Base-by-base conservation (phyloP, 2,888 invertebrate genomes). In the Erebia ligea region DNA sequence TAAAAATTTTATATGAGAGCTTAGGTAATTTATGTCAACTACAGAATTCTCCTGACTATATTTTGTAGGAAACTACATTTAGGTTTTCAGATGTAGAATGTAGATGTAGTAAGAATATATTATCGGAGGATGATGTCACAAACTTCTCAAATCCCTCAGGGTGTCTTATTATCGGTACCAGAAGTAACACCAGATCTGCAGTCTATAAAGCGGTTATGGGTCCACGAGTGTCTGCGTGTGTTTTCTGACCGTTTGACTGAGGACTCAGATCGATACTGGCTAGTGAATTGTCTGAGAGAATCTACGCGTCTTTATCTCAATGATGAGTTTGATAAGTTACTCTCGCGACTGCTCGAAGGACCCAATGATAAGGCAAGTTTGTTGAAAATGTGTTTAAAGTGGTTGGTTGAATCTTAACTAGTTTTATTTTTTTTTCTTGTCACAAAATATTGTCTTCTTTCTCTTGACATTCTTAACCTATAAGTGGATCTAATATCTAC, bases 231-330 rank as follows among this genome's bases (percentile, higher is more conserved):
- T 42, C 92, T 98, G 75, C 95, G 99, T 2, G 98, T 99, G 0
- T 99, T 98, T 86, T 96, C 97, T 70, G 99, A 99, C 90, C 96
- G 99, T 67, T 94, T 99, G 71, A 96, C 98, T 0, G 98, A 98
- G 78, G 96, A 97, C n/a, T 75, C 79, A 0, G 99, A 99, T 84
- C 94, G 97, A 9, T 90, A 93, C 63, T 98, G 98, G 98, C 91
- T 99, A 17, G 96, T 97, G 74, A 84, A 91, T 4, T 96, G 96
- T 72, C 86, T 98, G 0, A 95, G 96, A 73, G 84, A 89, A 1
- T 95, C 97, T 0, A 95, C 96, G 0, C 75, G 84, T 0, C 79
- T 87, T 1, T 88, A 94, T 75, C 94, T 98, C 71, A 94, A 96
- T 67, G 95, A 96, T 54, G 91, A 96, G 76, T 95, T 98, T 74